Evolutionary conservation across 2,113 vertebrate species (phyloP).

Genomic region (Erythrolamprus reginae): DNA sequence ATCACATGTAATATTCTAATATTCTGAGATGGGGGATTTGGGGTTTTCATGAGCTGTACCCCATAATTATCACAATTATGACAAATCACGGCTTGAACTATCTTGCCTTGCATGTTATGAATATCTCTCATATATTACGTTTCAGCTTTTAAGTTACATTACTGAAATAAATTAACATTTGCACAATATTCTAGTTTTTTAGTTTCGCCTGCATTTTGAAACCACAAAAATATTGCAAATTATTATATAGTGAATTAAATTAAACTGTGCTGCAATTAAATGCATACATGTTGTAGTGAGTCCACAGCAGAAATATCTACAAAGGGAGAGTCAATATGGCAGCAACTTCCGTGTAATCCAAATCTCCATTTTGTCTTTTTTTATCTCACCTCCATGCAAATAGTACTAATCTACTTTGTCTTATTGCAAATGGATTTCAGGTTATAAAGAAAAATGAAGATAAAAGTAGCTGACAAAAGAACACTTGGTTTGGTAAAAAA

Average conservation of each 20-base stretch:
- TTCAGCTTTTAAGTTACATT: no score
- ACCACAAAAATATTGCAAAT: not conserved
- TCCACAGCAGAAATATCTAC: not conserved
- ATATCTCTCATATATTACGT: no score
- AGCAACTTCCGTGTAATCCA: not conserved
- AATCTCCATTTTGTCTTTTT: not conserved
- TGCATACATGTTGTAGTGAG: not conserved
- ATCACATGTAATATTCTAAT: no score
- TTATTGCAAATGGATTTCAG: not conserved
- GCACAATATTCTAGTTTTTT: no score
- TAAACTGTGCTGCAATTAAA: not conserved
- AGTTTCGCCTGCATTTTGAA: no score
- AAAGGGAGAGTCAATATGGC: not conserved
- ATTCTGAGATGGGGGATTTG: no score
- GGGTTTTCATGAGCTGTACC: no score
- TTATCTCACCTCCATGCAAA: not conserved
- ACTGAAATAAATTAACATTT: no score
- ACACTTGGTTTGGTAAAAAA: not conserved
- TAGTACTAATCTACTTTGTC: not conserved
- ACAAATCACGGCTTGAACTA: no score
- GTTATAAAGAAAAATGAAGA: not conserved
- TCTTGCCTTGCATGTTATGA: no score
- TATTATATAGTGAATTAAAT: not conserved
- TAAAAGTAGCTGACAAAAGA: not conserved
- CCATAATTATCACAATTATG: no score